Base-by-base conservation (phyloP, 2,888 invertebrate species). In the Ptilodon capucinus region DNA sequence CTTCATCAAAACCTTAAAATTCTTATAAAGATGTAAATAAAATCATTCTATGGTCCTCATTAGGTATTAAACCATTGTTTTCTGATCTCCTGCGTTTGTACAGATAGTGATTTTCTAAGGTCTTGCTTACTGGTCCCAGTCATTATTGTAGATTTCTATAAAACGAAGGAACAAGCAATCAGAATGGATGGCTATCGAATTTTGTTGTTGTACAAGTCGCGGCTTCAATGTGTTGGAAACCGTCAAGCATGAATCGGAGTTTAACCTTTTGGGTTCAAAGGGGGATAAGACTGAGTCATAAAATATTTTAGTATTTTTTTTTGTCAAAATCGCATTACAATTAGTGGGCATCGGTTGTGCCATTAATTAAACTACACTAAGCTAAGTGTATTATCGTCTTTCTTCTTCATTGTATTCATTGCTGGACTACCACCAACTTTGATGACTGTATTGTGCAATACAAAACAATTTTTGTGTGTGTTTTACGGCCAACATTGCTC, bases 11-110 rank as follows among this genome's bases (percentile, higher is more conserved):
- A 71, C 73, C 72, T 56, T 80, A 79, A 80, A 81, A 72, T 74
- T 74, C 75, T n/a, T 75, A 82, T 77, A 77, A 80, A 79, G 72
- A 76, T 64, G 67, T 81, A 79, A 80, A 75, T 50, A 69, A 64
- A 59, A 35, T 36, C 17, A 44, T 35, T 19, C 46, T 54, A 32
- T n/a, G 39, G 17, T 18, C 7, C 16, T 40, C 18, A 21, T 30
- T n/a, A 30, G 30, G n/a, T 4, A 34, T 8, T 23, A 14, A 35
- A 39, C 60, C 32, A 35, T 17, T 42, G 13, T 48, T 48, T 28
- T 13, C 18, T 46, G 48, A 48, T 17, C 50, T 42, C 45, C 36
- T 1, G 19, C 14, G 32, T 23, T 23, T 44, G 46, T 35, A 44
- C 35, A 13, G 17, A 19, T 14, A 18, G 6, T 52, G 18, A 39